Evolutionary conservation across 2,797 vertebrate species (phyloP).

Genomic region (Sardinella longiceps): DNA sequence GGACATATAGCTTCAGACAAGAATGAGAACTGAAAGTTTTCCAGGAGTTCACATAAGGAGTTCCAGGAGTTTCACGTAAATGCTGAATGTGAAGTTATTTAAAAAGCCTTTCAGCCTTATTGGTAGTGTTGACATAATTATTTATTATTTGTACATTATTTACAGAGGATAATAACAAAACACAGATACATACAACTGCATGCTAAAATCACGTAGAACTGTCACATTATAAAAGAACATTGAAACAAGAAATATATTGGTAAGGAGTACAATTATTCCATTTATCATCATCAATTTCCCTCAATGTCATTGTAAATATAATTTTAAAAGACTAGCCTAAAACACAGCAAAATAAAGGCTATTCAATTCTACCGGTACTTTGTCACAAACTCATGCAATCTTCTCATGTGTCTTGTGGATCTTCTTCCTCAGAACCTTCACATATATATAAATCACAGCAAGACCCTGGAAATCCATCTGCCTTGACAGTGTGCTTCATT

Average conservation of each 20-base stretch:
- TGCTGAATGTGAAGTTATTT: no score
- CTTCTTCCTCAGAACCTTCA: background rate
- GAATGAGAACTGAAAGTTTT: no score
- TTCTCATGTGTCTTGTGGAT: background rate
- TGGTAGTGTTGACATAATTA: background rate
- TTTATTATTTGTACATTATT: slow-evolving; percentile 1
- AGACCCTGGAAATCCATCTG: slow-evolving; percentile 27
- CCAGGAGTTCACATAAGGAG: no score
- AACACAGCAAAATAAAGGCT: background rate
- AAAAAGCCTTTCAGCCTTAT: no score
- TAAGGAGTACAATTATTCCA: background rate
- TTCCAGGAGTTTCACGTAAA: no score
- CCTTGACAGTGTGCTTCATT: background rate
- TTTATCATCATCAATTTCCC: background rate
- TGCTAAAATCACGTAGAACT: background rate
- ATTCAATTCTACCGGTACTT: background rate
- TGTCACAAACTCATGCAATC: background rate
- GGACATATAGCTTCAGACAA: no score
- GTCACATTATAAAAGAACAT: background rate
- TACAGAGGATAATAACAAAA: background rate
- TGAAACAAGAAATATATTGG: background rate
- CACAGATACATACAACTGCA: background rate
- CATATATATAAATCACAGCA: slow-evolving; percentile 35
- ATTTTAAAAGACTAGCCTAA: background rate
- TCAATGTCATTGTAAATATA: background rate